A percentile compares a stretch with the other conserved stretches of the same genome.
These are phyloP conservation scores for Bursaphelenchus mucronatus DNA, from an alignment of 1,140 invertebrate species.

Conservation along the genomic window DNA sequence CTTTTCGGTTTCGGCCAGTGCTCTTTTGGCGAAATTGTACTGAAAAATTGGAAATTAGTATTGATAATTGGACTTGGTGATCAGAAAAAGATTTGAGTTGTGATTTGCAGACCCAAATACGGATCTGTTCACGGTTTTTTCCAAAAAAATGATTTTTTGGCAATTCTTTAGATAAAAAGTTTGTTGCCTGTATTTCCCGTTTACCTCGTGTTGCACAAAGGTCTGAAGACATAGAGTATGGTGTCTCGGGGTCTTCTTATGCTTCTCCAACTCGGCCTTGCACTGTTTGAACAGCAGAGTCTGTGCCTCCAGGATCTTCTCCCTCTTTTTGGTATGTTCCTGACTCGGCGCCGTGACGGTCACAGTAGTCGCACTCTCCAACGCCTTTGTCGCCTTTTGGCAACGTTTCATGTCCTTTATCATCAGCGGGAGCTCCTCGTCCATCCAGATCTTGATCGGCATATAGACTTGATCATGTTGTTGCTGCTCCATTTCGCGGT, in stretches of 20 bases:
- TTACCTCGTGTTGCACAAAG: slow-evolving; percentile 15
- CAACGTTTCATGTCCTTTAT: slow-evolving; percentile 19
- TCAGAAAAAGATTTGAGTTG: no score
- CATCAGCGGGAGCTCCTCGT: slow-evolving; percentile 22
- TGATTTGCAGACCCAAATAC: no score
- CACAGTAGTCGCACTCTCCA: slow-evolving; percentile 1
- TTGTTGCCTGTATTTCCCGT: no score
- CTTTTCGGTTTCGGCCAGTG: slow-evolving; percentile 23
- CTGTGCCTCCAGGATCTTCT: slow-evolving; percentile 14
- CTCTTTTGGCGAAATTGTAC: slow-evolving; percentile 18
- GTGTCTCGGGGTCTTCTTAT: slow-evolving; percentile 19
- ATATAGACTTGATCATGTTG: slow-evolving; percentile 8
- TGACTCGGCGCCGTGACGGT: not conserved
- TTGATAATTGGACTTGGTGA: not conserved
- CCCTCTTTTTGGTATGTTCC: not conserved
- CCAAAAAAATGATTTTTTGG: no score
- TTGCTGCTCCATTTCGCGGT: slow-evolving; percentile 1
- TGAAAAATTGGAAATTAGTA: not conserved
- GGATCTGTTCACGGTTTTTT: no score
- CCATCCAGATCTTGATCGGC: slow-evolving; percentile 25
- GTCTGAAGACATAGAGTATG: slow-evolving; percentile 22
- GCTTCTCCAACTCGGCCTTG: slow-evolving; percentile 18
- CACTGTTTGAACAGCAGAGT: slow-evolving; percentile 6
- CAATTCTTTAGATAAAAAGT: not conserved
- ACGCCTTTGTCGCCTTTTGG: slow-evolving; percentile 15